Evolutionary conservation across 2,113 vertebrate genomes (phyloP), one percentile per base, ranked within the genome.

Genomic region (Pionites leucogaster): DNA sequence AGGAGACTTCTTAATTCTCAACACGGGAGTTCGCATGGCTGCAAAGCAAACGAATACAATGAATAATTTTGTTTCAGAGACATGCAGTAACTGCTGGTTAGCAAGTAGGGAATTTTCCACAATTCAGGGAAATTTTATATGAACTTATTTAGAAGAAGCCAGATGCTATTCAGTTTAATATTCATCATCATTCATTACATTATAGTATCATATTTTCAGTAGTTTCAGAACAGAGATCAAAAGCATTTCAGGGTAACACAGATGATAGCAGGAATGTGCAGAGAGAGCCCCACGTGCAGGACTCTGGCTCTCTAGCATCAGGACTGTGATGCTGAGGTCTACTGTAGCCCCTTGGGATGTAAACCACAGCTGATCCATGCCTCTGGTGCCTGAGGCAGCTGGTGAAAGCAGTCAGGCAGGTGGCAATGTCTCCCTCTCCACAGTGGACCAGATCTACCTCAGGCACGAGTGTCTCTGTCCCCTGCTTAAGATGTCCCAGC

Each of bases 1-100:
- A 57, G 84, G 63, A 95, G 57, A 84, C 35, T 64, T 69, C 86
- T 57, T 13, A 89, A 97, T 87, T 95, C 91, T 77, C 91, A 90
- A 52, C 69, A 91, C 0, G 0, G 75, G 78, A 94, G 29, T 52
- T 87, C 1, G 1, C 65, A 31, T 33, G 70, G 47, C 84, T 84
- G 83, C 80, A 95, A 96, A 95, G 87, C 74, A 91, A 96, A 93
- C 37, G 52, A 95, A 79, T 39, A 72, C 78, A 90, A 37, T 29
- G 75, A 96, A 75, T 81, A 82, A 76, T 87, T 94, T 91, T 76
- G 44, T 85, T 95, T 77, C 86, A 72, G 52, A 72, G 70, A 71
- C 46, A 65, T 23, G 31, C 62, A 82, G 81, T 44, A 84, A 52
- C 71, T 41, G 49, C 37, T 55, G 19, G 39, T 42, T 90, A 91